Percentiles rank a stretch among this genome's conserved stretches.
phyloP scores from a whole-genome alignment of 1,140 invertebrate genomes.

The Hycleus cichorii region DNA sequence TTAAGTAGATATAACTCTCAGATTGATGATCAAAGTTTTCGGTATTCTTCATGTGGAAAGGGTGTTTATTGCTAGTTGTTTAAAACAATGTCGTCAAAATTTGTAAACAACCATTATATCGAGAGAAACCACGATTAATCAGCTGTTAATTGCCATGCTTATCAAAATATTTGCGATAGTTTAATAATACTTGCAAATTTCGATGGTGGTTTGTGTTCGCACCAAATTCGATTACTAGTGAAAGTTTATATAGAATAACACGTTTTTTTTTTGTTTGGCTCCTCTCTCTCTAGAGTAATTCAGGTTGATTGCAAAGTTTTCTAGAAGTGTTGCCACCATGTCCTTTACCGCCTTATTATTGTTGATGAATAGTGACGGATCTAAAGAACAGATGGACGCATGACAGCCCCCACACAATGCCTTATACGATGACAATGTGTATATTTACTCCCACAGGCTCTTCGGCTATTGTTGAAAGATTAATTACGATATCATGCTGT shows the following conservation, averaged over 20 bases:
- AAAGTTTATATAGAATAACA: too few relatives aligned
- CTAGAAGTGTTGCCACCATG: constrained; percentile 3
- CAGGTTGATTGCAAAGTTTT: constrained; percentile 10
- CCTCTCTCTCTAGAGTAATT: neutral
- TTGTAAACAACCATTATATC: constrained; percentile 3
- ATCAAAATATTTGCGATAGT: constrained; percentile 15
- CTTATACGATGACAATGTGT: constrained; percentile 5
- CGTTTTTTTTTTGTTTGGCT: neutral
- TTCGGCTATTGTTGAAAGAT: constrained; percentile 4
- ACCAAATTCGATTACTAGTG: too few relatives aligned
- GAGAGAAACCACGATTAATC: constrained; percentile 6
- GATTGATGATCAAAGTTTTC: too few relatives aligned
- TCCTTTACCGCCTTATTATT: constrained; percentile 1
- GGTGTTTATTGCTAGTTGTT: too few relatives aligned
- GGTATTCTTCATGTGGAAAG: too few relatives aligned
- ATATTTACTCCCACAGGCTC: constrained; percentile 7
- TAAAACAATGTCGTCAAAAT: neutral
- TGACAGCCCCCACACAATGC: constrained; percentile 12
- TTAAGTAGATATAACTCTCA: too few relatives aligned
- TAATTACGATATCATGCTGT: constrained; percentile 8
- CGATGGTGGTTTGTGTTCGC: too few relatives aligned
- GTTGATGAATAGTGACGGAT: constrained; percentile 12
- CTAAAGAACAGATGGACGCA: constrained; percentile 13
- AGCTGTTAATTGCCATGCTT: constrained; percentile 10
- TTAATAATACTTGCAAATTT: neutral